Evolutionary conservation across 1,140 invertebrate genomes (phyloP).

Genomic region (Macrocentrus cingulum): DNA sequence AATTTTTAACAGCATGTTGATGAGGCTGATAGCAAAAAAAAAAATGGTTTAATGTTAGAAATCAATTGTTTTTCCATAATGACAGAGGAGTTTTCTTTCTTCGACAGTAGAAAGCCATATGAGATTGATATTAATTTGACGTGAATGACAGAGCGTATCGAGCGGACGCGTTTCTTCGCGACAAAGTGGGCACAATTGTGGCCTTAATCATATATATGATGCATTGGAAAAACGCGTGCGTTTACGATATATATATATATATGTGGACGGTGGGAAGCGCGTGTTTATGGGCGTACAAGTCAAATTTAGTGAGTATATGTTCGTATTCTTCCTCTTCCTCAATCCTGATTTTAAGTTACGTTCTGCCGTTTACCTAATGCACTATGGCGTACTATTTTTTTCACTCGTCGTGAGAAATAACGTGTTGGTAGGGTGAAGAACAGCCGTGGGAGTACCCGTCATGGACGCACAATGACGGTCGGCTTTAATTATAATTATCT

Average conservation of each 20-base stretch:
- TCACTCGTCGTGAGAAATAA: conserved; percentile 20
- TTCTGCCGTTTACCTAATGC: not conserved
- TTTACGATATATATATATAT: too few relatives aligned
- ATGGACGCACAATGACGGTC: conserved; percentile 16
- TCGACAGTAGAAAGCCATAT: conserved; percentile 22
- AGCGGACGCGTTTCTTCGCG: conserved; percentile 7
- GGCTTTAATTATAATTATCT: conserved; percentile 54
- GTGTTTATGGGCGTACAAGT: too few relatives aligned
- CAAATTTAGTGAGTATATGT: too few relatives aligned
- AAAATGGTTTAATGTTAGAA: too few relatives aligned
- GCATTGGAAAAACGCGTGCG: not conserved
- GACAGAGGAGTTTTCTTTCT: conserved; percentile 13
- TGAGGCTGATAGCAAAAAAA: too few relatives aligned
- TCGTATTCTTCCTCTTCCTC: conserved; percentile 29
- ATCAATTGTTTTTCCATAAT: not conserved
- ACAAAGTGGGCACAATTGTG: not conserved
- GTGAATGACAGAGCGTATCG: conserved; percentile 31
- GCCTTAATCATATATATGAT: conserved; percentile 16
- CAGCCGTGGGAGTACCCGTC: conserved; percentile 12
- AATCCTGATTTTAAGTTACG: not conserved
- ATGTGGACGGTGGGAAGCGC: too few relatives aligned
- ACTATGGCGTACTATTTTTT: not conserved
- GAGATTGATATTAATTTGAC: conserved; percentile 31
- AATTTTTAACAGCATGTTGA: too few relatives aligned
- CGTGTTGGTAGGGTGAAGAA: conserved; percentile 6